Conservation (phyloP, 2,797 vertebrate species). For the Oreortyx pictus region DNA sequence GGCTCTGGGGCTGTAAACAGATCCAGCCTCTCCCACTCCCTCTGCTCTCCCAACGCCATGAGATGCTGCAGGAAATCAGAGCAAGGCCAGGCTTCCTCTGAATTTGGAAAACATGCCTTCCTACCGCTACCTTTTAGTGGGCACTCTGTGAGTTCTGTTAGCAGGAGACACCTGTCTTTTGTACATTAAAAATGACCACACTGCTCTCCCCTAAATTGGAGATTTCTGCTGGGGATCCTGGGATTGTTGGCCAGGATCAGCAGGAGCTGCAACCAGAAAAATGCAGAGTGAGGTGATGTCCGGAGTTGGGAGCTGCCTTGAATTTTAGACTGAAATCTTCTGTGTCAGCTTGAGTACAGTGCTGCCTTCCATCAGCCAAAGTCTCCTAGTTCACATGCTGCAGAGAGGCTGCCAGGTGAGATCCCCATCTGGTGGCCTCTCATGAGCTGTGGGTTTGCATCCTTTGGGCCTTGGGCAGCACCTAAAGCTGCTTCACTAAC, state of each 20-base stretch:
- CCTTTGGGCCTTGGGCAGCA: background rate
- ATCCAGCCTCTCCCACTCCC: background rate
- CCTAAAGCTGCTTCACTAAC: constrained; percentile 7
- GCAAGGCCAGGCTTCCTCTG: constrained; percentile 25
- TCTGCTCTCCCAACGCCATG: background rate
- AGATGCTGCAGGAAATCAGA: background rate
- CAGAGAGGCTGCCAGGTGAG: background rate
- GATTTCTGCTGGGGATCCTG: background rate
- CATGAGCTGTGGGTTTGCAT: background rate
- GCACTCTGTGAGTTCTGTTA: background rate
- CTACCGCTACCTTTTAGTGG: accelerated
- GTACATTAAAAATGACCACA: accelerated
- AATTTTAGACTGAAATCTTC: constrained; percentile 39
- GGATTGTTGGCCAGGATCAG: background rate
- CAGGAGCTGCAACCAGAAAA: background rate
- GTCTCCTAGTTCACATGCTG: background rate
- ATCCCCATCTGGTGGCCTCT: constrained; percentile 41
- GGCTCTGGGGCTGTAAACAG: constrained; percentile 42
- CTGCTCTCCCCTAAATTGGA: background rate
- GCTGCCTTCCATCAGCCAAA: background rate
- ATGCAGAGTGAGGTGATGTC: constrained; percentile 32
- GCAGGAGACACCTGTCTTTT: background rate
- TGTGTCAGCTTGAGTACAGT: background rate
- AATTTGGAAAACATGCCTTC: constrained; percentile 40
- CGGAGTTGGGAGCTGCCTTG: constrained; percentile 31